Evolutionary conservation across 2,113 vertebrate genomes (phyloP).

Genomic region (Pogona vitticeps): DNA sequence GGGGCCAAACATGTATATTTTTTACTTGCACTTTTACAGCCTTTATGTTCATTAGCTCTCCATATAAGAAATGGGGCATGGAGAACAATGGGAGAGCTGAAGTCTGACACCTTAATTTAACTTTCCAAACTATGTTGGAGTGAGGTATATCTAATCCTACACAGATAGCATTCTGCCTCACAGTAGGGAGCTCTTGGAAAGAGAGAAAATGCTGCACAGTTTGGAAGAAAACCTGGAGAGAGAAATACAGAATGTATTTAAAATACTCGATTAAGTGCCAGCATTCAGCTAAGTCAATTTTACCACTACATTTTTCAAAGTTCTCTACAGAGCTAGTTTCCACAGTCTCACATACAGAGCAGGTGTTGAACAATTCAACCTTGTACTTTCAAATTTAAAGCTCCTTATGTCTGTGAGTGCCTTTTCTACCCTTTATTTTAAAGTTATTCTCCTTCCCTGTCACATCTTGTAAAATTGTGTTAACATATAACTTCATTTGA

Average conservation of each 20-base stretch:
- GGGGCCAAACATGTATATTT: slow-evolving; percentile 5
- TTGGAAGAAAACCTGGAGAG: slow-evolving; percentile 25
- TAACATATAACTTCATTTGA: not conserved
- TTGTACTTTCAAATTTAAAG: not conserved
- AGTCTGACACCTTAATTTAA: slow-evolving; percentile 40
- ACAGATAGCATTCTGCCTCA: slow-evolving; percentile 16
- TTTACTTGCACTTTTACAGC: not conserved
- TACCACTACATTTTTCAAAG: slow-evolving; percentile 32
- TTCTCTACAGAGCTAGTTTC: slow-evolving; percentile 30
- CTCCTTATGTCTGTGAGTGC: not conserved
- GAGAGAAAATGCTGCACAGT: not conserved
- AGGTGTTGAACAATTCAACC: not conserved
- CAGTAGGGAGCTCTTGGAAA: not conserved
- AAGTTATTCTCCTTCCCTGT: not conserved
- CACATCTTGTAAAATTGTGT: not conserved
- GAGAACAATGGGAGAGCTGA: not conserved
- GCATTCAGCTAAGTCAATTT: slow-evolving; percentile 16
- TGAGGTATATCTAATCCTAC: slow-evolving; percentile 33
- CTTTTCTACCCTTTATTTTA: not conserved
- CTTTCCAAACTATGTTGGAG: slow-evolving; percentile 18
- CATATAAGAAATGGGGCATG: not conserved
- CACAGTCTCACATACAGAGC: slow-evolving; percentile 38
- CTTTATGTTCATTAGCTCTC: slow-evolving; percentile 16
- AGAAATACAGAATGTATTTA: slow-evolving; percentile 31
- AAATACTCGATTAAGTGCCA: slow-evolving; percentile 28